Conservation (phyloP, 2,797 vertebrate genomes). For the Tenualosa ilisha region DNA sequence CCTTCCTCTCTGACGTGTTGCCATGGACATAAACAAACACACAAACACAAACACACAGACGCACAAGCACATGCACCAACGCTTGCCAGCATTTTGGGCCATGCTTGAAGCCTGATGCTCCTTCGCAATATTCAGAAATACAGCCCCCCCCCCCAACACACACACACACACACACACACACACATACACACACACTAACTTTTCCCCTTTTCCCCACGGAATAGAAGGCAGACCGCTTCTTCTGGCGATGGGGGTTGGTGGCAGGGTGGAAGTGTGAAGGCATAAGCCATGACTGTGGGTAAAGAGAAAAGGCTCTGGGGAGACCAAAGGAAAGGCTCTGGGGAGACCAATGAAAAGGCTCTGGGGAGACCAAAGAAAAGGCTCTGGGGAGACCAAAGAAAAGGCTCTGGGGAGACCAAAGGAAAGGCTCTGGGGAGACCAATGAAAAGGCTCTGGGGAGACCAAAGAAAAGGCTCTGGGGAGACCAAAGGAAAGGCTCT, state of each 20-base stretch:
- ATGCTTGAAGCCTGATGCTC: neutral
- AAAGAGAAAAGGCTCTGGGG: constrained; percentile 51
- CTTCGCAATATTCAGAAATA: neutral
- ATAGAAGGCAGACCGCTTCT: neutral
- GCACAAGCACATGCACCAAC: constrained; percentile 14
- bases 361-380: constrained; percentile 47
- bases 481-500: constrained; percentile 50
- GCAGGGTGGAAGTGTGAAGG: constrained; percentile 30
- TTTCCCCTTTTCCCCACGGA: neutral
- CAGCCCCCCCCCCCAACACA: neutral
- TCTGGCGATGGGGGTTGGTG: neutral
- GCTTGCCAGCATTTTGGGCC: neutral
- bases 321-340: constrained; percentile 47
- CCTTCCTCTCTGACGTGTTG: neutral
- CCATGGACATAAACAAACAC: neutral
- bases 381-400: constrained; percentile 51
- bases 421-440: constrained; percentile 50
- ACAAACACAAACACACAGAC: neutral
- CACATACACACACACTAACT: neutral
- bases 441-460: constrained; percentile 50
- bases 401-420: constrained; percentile 51
- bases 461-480: constrained; percentile 49
- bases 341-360: constrained; percentile 49
- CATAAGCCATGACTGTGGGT: constrained; percentile 58
- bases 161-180: constrained; percentile 26